These are phyloP conservation scores for Palythoa grandis DNA, from an alignment of 92 coral and sea anemone genomes.

Conservation along the genomic window DNA sequence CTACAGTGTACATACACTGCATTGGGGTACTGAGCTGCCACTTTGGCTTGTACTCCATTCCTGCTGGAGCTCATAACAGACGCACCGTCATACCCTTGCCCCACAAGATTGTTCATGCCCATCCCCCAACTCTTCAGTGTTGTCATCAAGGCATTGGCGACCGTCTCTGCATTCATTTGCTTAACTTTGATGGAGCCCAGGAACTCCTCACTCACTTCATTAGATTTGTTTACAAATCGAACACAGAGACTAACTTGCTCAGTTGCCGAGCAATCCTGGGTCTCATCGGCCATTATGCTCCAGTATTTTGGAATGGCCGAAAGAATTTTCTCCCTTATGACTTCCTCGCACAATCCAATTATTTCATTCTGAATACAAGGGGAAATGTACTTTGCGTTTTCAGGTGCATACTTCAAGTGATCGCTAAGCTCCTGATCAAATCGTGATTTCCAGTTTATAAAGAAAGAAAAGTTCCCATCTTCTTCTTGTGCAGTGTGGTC, in stretches of 20 bases:
- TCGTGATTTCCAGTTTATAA: constrained; percentile 53
- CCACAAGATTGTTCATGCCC: constrained; percentile 47
- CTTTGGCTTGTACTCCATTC: constrained; percentile 37
- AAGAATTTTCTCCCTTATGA: constrained; percentile 45
- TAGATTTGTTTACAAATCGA: constrained; percentile 32
- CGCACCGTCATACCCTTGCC: constrained; percentile 45
- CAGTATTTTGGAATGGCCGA: constrained; percentile 49
- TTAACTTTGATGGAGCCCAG: constrained; percentile 29
- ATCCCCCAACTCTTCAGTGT: constrained; percentile 40
- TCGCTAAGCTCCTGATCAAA: constrained; percentile 48
- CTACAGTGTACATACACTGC: constrained; percentile 30
- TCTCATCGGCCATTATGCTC: constrained; percentile 48
- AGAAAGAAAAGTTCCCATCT: constrained; percentile 37
- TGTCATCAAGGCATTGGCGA: constrained; percentile 36
- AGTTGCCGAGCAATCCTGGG: constrained; percentile 51
- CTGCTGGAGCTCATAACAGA: constrained; percentile 9
- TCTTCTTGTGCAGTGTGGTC: constrained; percentile 24
- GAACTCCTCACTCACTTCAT: constrained; percentile 37
- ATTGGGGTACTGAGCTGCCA: constrained; percentile 39
- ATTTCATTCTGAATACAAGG: constrained; percentile 45
- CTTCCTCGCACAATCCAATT: constrained; percentile 48
- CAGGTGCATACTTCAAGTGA: constrained; percentile 41
- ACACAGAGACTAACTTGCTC: constrained; percentile 47
- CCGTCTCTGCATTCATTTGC: constrained; percentile 44
- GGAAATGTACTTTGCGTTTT: constrained; percentile 52